Conservation (phyloP, 2,797 vertebrate species). For the Tokudaia muenninki region DNA sequence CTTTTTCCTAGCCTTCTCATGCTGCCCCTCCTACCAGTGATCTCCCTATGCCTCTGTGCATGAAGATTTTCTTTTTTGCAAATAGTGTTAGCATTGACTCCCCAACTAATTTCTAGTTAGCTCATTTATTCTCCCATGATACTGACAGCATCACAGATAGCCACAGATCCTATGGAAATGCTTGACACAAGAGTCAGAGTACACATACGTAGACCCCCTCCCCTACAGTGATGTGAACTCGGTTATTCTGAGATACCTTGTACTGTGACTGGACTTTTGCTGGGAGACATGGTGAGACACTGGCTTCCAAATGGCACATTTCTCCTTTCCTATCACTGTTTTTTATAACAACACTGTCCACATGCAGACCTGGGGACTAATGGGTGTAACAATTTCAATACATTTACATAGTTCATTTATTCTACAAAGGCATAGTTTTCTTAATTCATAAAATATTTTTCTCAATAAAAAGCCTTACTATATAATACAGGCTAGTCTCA, state of each 20-base stretch:
- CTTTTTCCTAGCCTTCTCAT: not conserved
- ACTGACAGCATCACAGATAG: not conserved
- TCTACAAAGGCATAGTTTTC: not conserved
- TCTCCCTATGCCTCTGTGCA: not conserved
- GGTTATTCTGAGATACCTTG: not conserved
- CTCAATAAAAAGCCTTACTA: not conserved
- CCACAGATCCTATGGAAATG: not conserved
- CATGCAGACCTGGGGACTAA: not conserved
- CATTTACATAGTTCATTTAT: not conserved
- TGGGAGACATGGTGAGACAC: not conserved
- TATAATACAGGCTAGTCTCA: not conserved
- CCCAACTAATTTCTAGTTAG: not conserved
- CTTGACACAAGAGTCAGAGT: not conserved
- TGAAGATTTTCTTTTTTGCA: not conserved
- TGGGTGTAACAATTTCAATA: not conserved
- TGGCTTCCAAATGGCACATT: too few species aligned
- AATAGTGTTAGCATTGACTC: not conserved
- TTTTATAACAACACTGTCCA: not conserved
- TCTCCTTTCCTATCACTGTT: not conserved
- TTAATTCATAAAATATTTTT: not conserved
- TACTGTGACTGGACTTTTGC: not conserved
- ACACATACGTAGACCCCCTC: not conserved
- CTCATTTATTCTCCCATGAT: not conserved
- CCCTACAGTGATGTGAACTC: not conserved
- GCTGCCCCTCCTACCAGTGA: not conserved